A percentile compares a stretch with the other conserved stretches of the same genome.
These are phyloP conservation scores for Ariolimax columbianus DNA, from an alignment of 2,888 invertebrate species.

Conservation along the genomic window DNA sequence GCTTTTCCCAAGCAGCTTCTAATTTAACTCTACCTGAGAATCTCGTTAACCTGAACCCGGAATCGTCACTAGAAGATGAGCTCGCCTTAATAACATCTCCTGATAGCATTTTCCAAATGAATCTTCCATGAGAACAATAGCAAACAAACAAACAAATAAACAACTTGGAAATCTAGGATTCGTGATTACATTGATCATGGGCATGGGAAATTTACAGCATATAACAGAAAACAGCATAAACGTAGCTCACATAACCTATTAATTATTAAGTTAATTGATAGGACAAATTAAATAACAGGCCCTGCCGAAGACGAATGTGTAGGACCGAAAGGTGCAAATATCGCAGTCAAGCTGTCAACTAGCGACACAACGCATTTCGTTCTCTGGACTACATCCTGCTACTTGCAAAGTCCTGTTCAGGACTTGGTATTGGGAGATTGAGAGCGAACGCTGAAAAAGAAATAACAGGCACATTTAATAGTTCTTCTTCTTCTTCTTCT, in stretches of 20 bases:
- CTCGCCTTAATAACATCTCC: slow-evolving; percentile 57
- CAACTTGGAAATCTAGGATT: not conserved
- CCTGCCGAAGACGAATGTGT: too few relatives aligned
- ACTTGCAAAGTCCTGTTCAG: too few relatives aligned
- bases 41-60: slow-evolving; percentile 58
- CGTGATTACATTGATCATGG: not conserved
- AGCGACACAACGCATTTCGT: too few relatives aligned
- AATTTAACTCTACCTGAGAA: slow-evolving; percentile 58
- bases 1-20: slow-evolving; percentile 6
- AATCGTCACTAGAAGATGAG: slow-evolving; percentile 56
- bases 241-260: not conserved
- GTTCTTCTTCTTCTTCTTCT: not conserved
- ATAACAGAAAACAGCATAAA: not conserved
- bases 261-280: too few relatives aligned
- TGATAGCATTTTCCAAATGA: slow-evolving; percentile 48
- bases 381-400: too few relatives aligned
- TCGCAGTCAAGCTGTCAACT: too few relatives aligned
- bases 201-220: not conserved
- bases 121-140: slow-evolving; percentile 8
- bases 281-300: not conserved
- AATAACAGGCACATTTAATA: not conserved
- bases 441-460: too few relatives aligned
- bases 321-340: too few relatives aligned
- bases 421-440: too few relatives aligned
- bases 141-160: not conserved